phyloP scores from a whole-genome alignment of 2,888 invertebrate species.

The Nephrocerus scutellatus region DNA sequence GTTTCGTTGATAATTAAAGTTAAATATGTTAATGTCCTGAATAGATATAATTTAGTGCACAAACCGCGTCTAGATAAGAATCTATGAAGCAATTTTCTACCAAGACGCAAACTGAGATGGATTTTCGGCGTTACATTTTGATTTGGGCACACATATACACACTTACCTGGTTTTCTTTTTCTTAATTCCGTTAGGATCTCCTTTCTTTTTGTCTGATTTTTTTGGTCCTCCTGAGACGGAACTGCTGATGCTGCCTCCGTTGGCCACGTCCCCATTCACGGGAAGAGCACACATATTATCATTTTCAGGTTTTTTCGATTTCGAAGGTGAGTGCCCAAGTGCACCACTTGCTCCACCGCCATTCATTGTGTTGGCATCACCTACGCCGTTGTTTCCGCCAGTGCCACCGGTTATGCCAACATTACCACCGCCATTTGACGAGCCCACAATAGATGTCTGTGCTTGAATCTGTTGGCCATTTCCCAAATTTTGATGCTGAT shows the following conservation, averaged over 20 bases:
- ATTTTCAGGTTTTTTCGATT: too few species aligned
- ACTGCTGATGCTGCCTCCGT: background rate
- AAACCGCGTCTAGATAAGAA: too few species aligned
- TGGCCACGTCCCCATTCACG: background rate
- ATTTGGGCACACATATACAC: constrained; percentile 7
- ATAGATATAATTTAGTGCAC: too few species aligned
- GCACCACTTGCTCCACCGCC: constrained; percentile 9
- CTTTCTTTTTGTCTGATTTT: constrained; percentile 75
- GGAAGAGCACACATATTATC: background rate
- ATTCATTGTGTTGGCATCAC: constrained; percentile 1
- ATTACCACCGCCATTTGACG: constrained; percentile 14
- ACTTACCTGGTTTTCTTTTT: constrained; percentile 85
- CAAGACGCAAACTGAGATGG: too few species aligned
- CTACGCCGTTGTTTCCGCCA: constrained; percentile 9
- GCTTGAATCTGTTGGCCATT: constrained; percentile 21
- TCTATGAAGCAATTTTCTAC: too few species aligned
- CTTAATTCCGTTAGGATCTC: constrained; percentile 78
- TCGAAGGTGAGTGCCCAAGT: too few species aligned
- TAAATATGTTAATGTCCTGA: too few species aligned
- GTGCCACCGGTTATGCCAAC: constrained; percentile 12
- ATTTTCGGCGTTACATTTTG: too few species aligned
- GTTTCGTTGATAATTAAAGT: too few species aligned
- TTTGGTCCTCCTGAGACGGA: background rate
- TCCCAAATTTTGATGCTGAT: constrained; percentile 26
- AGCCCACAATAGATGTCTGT: constrained; percentile 20